phyloP scores from a whole-genome alignment of 1,140 invertebrate species.

The Octopus bimaculoides region DNA sequence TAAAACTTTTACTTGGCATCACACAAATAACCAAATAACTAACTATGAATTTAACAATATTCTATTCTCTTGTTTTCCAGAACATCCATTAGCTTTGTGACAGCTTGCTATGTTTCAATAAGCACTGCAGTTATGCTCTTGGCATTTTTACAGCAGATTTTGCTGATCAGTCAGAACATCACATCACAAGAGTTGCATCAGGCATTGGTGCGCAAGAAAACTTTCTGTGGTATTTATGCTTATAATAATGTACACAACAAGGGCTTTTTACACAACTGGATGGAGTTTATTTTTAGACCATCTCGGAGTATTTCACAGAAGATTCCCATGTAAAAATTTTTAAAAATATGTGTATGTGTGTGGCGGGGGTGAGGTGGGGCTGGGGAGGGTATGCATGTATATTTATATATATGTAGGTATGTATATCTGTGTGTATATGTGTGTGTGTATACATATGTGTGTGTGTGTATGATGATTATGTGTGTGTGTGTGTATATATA shows the following conservation, averaged over 20 bases:
- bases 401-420: too few species aligned
- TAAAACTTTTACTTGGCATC: too few species aligned
- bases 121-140: constrained; percentile 29
- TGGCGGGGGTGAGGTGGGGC: too few species aligned
- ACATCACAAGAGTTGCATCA: constrained; percentile 47
- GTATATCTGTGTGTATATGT: too few species aligned
- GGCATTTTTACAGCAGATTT: constrained; percentile 39
- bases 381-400: too few species aligned
- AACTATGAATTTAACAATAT: not conserved
- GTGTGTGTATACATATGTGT: too few species aligned
- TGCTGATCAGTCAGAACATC: constrained; percentile 50
- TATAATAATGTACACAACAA: constrained; percentile 41
- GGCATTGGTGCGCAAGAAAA: constrained; percentile 25
- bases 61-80: constrained; percentile 28
- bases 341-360: not conserved
- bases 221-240: constrained; percentile 27
- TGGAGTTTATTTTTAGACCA: constrained; percentile 32
- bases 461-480: too few species aligned
- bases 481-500: too few species aligned
- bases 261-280: constrained; percentile 45
- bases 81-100: constrained; percentile 41
- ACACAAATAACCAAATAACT: not conserved
- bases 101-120: constrained; percentile 32
- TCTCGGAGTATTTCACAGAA: constrained; percentile 19
- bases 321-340: constrained; percentile 18